Base-by-base conservation (phyloP, 2,113 vertebrate species). In the Antechinus flavipes region DNA sequence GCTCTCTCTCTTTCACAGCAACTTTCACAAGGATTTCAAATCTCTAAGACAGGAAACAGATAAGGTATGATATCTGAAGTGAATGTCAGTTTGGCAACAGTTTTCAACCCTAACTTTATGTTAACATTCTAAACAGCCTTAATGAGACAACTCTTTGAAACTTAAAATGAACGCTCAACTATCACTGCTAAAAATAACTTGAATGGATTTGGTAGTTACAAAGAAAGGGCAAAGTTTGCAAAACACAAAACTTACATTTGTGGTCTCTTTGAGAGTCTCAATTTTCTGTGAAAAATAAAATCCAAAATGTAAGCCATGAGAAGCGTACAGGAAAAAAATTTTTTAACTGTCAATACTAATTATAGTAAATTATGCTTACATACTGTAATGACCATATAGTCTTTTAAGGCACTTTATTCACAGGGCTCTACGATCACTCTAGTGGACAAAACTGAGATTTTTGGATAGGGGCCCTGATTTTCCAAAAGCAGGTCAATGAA, bases 261-360 rank as follows among this genome's bases (percentile, higher is more conserved):
- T 99, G 94, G 99, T 99, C 98, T 99, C 99, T 98, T 99, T 99
- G 98, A 99, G 99, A 98, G 98, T 98, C 98, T 99, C 99, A 96
- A 99, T 99, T 99, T 99, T 99, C 99, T 99, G 99, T 94, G 95
- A 97, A 98, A 97, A 94, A 94, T 95, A 98, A 93, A 95, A 95
- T 24, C 96, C 96, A 97, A 97, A 97, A 96, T 11, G 96, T 27
- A 97, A 95, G 97, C 55, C 94, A 97, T 96, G n/a, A 98, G 94
- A 97, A 94, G 30, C 27, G 93, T 47, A 95, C 95, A 96, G 8
- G 54, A 8, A 8, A 55, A 84, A 1, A 24, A 3, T 2, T n/a
- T 52, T 52, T 52, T 11, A 52, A 1, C 46, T 93, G 0, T 92
- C 95, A 95, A 94, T 91, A 92, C 5, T 93, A 26, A 91, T 92